Evolutionary conservation across 1,140 invertebrate genomes (phyloP).

Genomic region (Aphidius gifuensis): DNA sequence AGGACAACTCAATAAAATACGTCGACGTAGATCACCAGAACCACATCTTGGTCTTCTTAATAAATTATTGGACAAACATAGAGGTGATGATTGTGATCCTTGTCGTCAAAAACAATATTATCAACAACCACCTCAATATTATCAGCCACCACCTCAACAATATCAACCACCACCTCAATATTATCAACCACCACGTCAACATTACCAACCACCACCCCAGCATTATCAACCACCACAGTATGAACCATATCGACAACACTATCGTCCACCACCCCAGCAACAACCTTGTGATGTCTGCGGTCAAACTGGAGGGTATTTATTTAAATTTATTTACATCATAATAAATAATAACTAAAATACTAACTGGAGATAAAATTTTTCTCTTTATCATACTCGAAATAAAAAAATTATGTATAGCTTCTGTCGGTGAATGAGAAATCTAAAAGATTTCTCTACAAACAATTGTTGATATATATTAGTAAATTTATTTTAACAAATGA

Average conservation of each 20-base stretch:
- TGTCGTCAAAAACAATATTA: constrained; percentile 1
- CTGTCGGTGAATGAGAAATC: no score
- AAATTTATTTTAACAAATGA: no score
- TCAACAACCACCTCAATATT: neutral
- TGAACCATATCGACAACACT: constrained; percentile 6
- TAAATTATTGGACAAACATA: constrained; percentile 22
- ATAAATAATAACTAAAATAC: no score
- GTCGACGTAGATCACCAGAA: constrained; percentile 39
- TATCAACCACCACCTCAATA: neutral
- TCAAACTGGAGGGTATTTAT: constrained; percentile 12
- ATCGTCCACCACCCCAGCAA: constrained; percentile 15
- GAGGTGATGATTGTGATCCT: constrained; percentile 17
- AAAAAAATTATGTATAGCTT: no score
- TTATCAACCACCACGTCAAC: neutral
- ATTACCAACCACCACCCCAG: constrained; percentile 6
- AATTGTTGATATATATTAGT: no score
- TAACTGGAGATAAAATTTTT: neutral
- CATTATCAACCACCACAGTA: constrained; percentile 5
- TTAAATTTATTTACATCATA: neutral
- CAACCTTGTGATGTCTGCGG: constrained; percentile 24
- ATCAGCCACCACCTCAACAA: neutral
- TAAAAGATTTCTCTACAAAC: neutral
- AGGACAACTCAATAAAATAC: constrained; percentile 32
- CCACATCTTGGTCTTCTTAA: constrained; percentile 31
- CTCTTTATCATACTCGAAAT: no score